These are phyloP conservation scores for Sylvilagus floridanus DNA, from an alignment of 2,797 vertebrate species.

Conservation along the genomic window DNA sequence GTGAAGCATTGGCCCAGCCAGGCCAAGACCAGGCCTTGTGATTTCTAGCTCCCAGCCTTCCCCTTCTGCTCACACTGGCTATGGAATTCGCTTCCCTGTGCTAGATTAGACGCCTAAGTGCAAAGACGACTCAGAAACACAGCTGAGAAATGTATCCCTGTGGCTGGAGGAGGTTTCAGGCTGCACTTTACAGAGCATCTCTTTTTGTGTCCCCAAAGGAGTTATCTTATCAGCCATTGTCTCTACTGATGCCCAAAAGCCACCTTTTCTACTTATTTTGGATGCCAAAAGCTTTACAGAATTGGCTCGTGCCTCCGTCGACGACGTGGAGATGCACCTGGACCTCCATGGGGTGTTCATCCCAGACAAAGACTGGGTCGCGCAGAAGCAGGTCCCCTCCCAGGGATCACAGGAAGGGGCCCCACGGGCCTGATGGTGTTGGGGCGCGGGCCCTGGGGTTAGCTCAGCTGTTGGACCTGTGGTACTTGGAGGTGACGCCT, in stretches of 20 bases:
- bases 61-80: not conserved
- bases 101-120: not conserved
- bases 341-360: constrained; percentile 96
- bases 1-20: not conserved
- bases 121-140: not conserved
- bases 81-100: not conserved
- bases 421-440: not conserved
- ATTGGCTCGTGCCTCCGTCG: constrained; percentile 91
- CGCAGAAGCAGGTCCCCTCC: not conserved
- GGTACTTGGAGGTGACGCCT: not conserved
- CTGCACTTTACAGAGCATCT: constrained; percentile 6
- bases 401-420: fast-evolving
- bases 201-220: constrained; percentile 87
- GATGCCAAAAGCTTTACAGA: constrained; percentile 95
- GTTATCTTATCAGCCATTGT: constrained; percentile 91
- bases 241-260: constrained; percentile 87
- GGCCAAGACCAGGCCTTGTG: not conserved
- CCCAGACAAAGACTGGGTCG: constrained; percentile 73
- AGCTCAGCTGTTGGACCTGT: not conserved
- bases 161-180: not conserved
- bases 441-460: not conserved
- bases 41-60: not conserved
- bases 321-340: constrained; percentile 88
- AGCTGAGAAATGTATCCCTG: not conserved
- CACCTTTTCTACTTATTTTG: constrained; percentile 92